Conservation (phyloP, 2,113 vertebrate genomes). For the Phasianus colchicus region DNA sequence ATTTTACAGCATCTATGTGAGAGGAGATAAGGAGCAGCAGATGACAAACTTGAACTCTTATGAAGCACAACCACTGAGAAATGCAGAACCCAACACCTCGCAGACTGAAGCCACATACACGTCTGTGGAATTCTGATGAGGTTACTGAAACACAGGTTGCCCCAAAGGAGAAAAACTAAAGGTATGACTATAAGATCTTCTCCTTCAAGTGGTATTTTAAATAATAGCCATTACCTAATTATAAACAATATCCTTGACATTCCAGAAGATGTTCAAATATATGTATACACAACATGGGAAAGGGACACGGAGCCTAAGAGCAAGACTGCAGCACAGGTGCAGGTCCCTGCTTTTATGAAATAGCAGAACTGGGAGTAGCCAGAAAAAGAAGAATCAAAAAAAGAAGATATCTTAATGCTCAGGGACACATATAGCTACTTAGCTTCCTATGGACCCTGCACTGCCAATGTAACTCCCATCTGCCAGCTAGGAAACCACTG, state of each 20-base stretch:
- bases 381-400: neutral
- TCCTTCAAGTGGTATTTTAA: neutral
- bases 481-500: neutral
- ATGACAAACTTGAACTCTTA: neutral
- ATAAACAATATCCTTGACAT: neutral
- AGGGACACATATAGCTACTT: neutral
- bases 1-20: neutral
- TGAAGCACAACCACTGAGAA: neutral
- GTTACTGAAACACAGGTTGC: neutral
- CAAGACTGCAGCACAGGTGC: neutral
- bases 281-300: no score
- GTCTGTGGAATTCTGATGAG: neutral
- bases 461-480: neutral
- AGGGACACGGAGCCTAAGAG: neutral
- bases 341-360: neutral
- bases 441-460: neutral
- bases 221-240: neutral
- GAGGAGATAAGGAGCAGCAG: neutral
- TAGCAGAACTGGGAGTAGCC: neutral
- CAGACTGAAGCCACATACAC: neutral
- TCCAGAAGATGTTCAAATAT: neutral
- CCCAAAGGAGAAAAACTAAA: neutral
- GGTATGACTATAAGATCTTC: neutral
- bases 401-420: neutral
- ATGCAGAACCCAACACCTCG: neutral